Conservation (phyloP, 2,113 vertebrate species). For the Todiramphus saurophagus region DNA sequence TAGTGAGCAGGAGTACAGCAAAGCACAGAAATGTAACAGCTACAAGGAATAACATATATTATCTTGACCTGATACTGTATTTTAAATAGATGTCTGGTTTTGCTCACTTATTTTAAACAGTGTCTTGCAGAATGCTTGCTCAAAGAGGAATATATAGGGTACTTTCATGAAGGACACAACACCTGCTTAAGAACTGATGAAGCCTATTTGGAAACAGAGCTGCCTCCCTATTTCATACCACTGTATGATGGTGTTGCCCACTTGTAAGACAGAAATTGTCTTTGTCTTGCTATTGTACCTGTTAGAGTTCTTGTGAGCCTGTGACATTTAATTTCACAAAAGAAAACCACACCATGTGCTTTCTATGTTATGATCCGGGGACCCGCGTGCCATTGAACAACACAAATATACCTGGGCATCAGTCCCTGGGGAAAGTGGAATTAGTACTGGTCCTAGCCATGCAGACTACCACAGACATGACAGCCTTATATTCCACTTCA, state of each 20-base stretch:
- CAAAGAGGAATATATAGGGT: fast-evolving
- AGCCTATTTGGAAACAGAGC: neutral
- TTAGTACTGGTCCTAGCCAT: neutral
- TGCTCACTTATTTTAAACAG: neutral
- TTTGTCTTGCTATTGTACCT: neutral
- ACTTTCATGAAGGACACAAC: neutral
- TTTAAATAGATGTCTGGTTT: neutral
- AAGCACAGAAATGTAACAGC: neutral
- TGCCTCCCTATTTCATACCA: neutral
- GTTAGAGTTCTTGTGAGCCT: neutral
- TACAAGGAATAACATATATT: neutral
- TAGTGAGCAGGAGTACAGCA: neutral
- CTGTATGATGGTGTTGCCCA: neutral
- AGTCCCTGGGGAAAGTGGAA: neutral
- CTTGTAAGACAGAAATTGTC: neutral
- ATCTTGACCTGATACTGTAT: neutral
- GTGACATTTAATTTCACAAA: neutral
- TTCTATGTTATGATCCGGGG: neutral
- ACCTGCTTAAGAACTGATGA: neutral
- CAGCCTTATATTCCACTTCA: neutral
- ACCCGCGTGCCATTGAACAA: fast-evolving
- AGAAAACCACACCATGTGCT: neutral
- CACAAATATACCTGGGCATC: neutral
- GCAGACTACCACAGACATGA: neutral
- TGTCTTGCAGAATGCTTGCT: neutral